Conservation (phyloP, 2,888 invertebrate species). For the Macrophya alboannulata region DNA sequence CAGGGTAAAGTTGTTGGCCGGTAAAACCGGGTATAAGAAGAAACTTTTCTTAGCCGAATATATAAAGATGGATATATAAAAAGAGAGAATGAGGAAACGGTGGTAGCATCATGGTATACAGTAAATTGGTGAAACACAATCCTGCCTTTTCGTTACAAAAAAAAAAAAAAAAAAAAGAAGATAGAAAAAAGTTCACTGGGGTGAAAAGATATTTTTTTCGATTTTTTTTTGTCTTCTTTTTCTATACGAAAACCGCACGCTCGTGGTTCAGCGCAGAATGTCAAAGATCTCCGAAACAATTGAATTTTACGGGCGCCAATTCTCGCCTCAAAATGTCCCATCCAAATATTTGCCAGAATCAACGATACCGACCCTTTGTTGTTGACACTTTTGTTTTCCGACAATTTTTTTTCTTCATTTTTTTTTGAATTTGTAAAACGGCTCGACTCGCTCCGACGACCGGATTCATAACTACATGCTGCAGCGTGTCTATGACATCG, state of each 20-base stretch:
- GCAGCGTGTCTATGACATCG: background rate
- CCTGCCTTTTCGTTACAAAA: background rate
- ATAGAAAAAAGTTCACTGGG: background rate
- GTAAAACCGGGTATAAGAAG: background rate
- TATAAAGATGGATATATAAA: background rate
- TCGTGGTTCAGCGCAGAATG: conserved; percentile 9
- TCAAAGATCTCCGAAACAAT: conserved; percentile 42
- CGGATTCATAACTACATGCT: background rate
- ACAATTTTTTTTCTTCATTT: background rate
- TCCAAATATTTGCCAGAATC: conserved; percentile 46
- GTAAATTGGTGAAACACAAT: background rate
- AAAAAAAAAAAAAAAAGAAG: background rate
- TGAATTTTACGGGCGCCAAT: conserved; percentile 49
- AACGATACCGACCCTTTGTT: conserved; percentile 47
- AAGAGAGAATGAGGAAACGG: background rate
- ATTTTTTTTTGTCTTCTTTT: background rate
- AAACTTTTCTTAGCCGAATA: background rate
- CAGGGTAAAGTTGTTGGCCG: conserved; percentile 33
- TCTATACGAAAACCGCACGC: background rate
- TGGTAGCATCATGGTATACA: background rate
- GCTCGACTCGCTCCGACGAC: background rate
- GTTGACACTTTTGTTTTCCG: conserved; percentile 23
- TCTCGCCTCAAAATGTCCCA: conserved; percentile 39
- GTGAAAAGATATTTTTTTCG: background rate
- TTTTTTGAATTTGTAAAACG: background rate